Evolutionary conservation across 2,888 invertebrate genomes (phyloP), one percentile per base, ranked within the genome.

Genomic region (Drosophila recens): DNA sequence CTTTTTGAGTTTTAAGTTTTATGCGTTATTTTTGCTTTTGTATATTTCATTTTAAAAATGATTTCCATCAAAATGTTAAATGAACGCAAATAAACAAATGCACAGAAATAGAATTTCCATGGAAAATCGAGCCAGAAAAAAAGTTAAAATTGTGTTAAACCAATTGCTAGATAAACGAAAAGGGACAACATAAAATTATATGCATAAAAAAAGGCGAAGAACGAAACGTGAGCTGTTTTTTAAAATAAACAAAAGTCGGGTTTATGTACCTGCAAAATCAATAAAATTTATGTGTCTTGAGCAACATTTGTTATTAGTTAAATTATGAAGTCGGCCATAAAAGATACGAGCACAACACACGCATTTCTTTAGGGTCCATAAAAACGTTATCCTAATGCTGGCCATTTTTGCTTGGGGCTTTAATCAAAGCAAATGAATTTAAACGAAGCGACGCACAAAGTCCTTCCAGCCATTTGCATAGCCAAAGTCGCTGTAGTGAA

Each of bases 381-480:
- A 67, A 75, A 72, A 86, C 17, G 72, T 71, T 85, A 63, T 58
- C 56, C 72, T 53, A 54, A 38, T 72, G 54, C 40, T 68, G 72
- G 67, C 46, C 72, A 67, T 73, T 84, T 79, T 27, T 42, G 51
- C 52, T 57, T 38, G 66, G 74, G 74, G 67, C 82, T 84, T 85
- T 85, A 85, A 89, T 85, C 89, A 85, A 85, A 85, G 82, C 82
- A 89, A 85, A 85, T 85, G 84, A 85, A 85, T 85, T 85, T 89
- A 85, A 85, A 89, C 86, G 89, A 87, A 87, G 85, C 88, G 80
- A 61, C 82, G 79, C 70, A 65, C 66, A 72, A 72, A 73, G 83
- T 81, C 87, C 87, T 75, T 75, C 46, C 49, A 79, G 84, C 87
- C 87, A 89, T 85, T 85, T 85, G 77, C 89, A 89, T 89, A 77